phyloP scores from a whole-genome alignment of 2,888 invertebrate species.

The Sarcophaga carnaria region DNA sequence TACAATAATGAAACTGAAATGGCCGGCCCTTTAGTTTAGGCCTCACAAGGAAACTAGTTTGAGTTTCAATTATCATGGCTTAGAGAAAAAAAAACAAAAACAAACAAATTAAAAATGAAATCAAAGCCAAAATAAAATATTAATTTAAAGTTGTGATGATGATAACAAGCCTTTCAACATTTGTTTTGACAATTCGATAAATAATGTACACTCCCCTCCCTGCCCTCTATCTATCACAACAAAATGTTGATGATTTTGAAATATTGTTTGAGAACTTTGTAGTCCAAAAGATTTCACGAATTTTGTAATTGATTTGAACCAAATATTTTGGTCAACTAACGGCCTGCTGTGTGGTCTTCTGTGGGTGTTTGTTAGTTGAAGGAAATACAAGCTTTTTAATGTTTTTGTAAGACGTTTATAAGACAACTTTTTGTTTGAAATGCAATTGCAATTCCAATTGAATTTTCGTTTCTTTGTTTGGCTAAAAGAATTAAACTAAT shows the following conservation, averaged over 20 bases:
- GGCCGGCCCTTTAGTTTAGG: neutral
- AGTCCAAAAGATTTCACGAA: neutral
- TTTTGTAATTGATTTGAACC: neutral
- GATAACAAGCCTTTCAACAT: slow-evolving; percentile 60
- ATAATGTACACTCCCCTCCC: slow-evolving; percentile 13
- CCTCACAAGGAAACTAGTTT: slow-evolving; percentile 8
- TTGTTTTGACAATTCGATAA: slow-evolving; percentile 68
- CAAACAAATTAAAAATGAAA: neutral
- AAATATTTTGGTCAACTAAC: slow-evolving; percentile 7
- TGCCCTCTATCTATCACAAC: neutral
- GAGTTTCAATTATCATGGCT: neutral
- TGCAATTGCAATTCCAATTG: slow-evolving; percentile 12
- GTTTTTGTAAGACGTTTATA: neutral
- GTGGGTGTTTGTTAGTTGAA: slow-evolving; percentile 43
- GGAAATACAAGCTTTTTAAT: neutral
- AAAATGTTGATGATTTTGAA: slow-evolving; percentile 10
- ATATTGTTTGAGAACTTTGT: slow-evolving; percentile 1
- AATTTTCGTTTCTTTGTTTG: slow-evolving; percentile 34
- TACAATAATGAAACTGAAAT: slow-evolving; percentile 36
- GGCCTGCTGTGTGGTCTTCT: slow-evolving; percentile 26
- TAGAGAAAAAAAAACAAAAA: neutral
- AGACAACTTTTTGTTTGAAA: slow-evolving; percentile 42
- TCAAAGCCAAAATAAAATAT: slow-evolving; percentile 21
- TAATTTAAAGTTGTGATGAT: slow-evolving; percentile 11
- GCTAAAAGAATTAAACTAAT: slow-evolving; percentile 63